phyloP scores from a whole-genome alignment of 30 jellyfish, hydroid and myxozoan species.

The Turritopsis rubra region DNA sequence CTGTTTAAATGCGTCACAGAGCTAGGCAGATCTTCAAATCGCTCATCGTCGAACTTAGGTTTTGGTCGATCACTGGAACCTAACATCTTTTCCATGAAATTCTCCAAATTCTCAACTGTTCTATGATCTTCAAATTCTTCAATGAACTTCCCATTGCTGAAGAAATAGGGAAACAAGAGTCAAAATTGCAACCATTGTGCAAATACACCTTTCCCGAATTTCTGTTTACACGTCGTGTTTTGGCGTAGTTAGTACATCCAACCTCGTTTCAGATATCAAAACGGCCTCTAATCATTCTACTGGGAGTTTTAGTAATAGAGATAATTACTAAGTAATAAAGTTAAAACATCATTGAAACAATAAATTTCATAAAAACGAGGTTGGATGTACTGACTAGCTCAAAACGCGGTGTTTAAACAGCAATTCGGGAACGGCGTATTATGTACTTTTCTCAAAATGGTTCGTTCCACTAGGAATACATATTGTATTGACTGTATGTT shows the following conservation, averaged over 20 bases:
- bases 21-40: conserved; percentile 55
- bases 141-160: conserved; percentile 28
- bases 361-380: too few relatives aligned
- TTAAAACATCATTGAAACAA: too few relatives aligned
- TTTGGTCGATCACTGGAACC: conserved; percentile 16
- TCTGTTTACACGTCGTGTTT: too few relatives aligned
- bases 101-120: conserved; percentile 7
- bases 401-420: background rate
- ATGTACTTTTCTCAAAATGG: background rate
- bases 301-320: too few relatives aligned
- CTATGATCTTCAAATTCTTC: conserved; percentile 12
- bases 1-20: conserved; percentile 44
- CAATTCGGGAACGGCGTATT: background rate
- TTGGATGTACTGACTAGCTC: background rate
- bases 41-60: conserved; percentile 27
- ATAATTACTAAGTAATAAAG: too few relatives aligned
- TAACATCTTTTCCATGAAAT: conserved; percentile 3
- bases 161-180: background rate
- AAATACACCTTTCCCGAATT: background rate
- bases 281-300: too few relatives aligned
- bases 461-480: background rate
- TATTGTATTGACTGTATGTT: background rate
- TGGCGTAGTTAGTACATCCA: too few relatives aligned
- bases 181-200: background rate
- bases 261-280: too few relatives aligned